Evolutionary conservation across 2,888 invertebrate species (phyloP).

Genomic region (Pristionchus fissidentatus): DNA sequence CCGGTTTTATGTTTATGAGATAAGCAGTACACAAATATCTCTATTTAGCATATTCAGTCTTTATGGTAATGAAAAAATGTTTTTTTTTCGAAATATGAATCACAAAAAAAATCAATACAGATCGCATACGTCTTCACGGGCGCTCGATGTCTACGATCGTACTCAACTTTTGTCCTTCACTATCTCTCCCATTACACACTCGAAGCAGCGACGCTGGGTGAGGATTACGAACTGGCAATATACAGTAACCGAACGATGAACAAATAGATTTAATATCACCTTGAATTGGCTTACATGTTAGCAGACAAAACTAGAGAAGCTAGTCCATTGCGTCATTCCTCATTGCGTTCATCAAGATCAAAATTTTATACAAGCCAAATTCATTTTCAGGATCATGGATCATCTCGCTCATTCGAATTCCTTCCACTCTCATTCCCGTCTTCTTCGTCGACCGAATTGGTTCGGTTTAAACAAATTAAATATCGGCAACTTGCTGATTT

Average conservation of each 20-base stretch:
- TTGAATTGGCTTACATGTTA: too few species aligned
- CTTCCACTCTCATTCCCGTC: constrained; percentile 61
- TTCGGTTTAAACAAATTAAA: too few species aligned
- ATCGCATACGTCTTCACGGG: constrained; percentile 53
- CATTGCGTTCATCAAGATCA: neutral
- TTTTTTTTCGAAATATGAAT: neutral
- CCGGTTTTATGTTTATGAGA: neutral
- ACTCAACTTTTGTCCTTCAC: constrained; percentile 50
- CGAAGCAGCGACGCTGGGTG: constrained; percentile 46
- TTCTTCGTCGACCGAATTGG: constrained; percentile 45
- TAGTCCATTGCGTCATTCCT: too few species aligned
- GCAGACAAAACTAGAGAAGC: too few species aligned
- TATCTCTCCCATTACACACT: constrained; percentile 54
- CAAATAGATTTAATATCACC: too few species aligned
- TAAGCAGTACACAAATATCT: too few species aligned
- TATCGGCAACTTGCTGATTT: too few species aligned
- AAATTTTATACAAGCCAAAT: neutral
- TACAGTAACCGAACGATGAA: neutral
- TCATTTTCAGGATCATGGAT: constrained; percentile 46
- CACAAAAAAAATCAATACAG: constrained; percentile 28
- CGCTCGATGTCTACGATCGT: constrained; percentile 52
- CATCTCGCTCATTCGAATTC: constrained; percentile 57
- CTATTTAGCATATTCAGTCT: too few species aligned
- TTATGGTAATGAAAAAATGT: too few species aligned
- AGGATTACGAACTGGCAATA: neutral